phyloP scores from a whole-genome alignment of 2,113 vertebrate genomes.

The Gobio gobio region DNA sequence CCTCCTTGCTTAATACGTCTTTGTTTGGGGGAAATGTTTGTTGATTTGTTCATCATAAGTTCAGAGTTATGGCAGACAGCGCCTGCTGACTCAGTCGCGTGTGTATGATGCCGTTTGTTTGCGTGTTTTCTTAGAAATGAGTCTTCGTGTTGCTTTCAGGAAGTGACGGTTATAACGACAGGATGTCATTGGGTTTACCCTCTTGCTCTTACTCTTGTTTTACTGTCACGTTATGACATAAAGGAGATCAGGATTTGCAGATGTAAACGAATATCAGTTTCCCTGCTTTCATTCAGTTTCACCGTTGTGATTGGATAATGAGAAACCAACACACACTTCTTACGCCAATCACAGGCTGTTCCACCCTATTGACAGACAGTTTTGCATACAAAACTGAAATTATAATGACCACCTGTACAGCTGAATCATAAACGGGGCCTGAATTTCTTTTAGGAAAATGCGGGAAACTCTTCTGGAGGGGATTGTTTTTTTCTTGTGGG shows the following conservation, averaged over 20 bases:
- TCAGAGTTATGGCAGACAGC: background rate
- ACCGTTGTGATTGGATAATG: background rate
- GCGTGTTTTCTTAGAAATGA: background rate
- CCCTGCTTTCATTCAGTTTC: background rate
- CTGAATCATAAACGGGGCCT: background rate
- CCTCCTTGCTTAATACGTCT: background rate
- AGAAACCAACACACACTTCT: background rate
- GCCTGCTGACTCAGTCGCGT: background rate
- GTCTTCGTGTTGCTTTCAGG: background rate
- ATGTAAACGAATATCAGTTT: background rate
- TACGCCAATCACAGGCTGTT: background rate
- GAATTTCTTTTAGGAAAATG: too few species aligned
- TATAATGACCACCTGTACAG: background rate
- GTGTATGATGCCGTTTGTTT: background rate
- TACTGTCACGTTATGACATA: background rate
- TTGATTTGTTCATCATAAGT: background rate
- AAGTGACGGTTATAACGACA: background rate
- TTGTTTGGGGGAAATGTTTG: background rate
- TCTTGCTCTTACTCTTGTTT: background rate
- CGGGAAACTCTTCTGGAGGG: too few species aligned
- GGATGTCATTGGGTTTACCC: background rate
- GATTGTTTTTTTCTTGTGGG: too few species aligned
- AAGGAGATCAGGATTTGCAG: background rate
- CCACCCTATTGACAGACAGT: background rate
- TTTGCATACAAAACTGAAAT: slow-evolving; percentile 6